Percentiles rank a stretch among this genome's conserved stretches.
These are phyloP conservation scores for Sinella curviseta DNA, from an alignment of 1,140 invertebrate genomes.

Conservation along the genomic window DNA sequence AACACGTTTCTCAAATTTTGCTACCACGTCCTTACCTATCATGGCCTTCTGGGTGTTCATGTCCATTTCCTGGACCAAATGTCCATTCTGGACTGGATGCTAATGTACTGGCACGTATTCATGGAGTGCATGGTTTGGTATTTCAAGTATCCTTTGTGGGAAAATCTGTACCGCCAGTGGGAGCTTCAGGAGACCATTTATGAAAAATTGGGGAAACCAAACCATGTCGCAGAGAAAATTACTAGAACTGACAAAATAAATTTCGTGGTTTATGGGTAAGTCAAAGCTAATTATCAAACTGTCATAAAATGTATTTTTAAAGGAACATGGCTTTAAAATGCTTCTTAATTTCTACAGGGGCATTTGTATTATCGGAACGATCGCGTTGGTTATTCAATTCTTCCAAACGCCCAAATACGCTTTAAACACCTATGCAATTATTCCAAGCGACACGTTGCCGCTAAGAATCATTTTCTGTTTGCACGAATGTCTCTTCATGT, in stretches of 20 bases:
- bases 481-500: conserved; percentile 30
- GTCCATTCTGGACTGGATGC: conserved; percentile 34
- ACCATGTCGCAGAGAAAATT: conserved; percentile 12
- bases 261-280: not conserved
- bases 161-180: conserved; percentile 30
- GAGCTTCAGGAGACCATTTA: conserved; percentile 28
- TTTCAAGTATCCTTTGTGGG: conserved; percentile 28
- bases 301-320: not conserved
- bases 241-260: conserved; percentile 23
- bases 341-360: not conserved
- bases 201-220: conserved; percentile 17
- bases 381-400: conserved; percentile 25
- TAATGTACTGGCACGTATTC: conserved; percentile 18
- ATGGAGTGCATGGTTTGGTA: conserved; percentile 26
- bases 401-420: conserved; percentile 22
- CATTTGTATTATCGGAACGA: not conserved
- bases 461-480: conserved; percentile 15
- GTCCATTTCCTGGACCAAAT: conserved; percentile 38
- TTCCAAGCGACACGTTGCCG: not conserved
- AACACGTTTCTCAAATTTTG: not conserved
- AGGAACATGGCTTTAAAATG: not conserved
- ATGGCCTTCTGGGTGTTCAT: conserved; percentile 1
- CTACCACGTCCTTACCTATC: not conserved
- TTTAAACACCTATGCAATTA: conserved; percentile 28
- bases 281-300: too few relatives aligned